Conservation (phyloP, 2,888 invertebrate genomes). For the Ptilodon capucinus region DNA sequence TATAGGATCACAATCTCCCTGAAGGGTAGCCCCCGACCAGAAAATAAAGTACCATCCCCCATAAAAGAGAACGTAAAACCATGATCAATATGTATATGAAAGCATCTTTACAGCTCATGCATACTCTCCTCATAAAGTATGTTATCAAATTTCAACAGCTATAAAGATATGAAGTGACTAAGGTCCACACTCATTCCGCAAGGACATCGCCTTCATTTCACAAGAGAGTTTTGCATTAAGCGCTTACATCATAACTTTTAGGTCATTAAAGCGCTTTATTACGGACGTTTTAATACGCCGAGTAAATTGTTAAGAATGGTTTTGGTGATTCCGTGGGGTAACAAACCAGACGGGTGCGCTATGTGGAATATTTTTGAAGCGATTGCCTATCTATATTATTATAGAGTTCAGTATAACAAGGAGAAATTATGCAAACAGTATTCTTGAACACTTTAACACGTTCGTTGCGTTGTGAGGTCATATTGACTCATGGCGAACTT, state of each 20-base stretch:
- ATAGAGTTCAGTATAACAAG: too few relatives aligned
- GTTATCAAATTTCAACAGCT: conserved; percentile 34
- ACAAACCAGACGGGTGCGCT: too few relatives aligned
- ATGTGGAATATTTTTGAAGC: too few relatives aligned
- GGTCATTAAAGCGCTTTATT: not conserved
- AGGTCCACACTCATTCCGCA: not conserved
- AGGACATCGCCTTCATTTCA: conserved; percentile 9
- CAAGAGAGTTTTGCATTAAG: conserved; percentile 14
- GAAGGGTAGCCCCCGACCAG: not conserved
- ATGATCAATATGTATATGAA: conserved; percentile 2
- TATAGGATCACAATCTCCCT: too few relatives aligned
- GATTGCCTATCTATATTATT: too few relatives aligned
- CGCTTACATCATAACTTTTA: conserved; percentile 15
- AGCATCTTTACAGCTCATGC: conserved; percentile 9
- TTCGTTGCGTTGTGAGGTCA: too few relatives aligned
- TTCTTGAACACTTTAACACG: too few relatives aligned
- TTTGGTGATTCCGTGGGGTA: not conserved
- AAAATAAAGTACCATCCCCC: not conserved
- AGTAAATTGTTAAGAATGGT: not conserved
- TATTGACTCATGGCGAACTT: too few relatives aligned
- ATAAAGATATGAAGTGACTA: conserved; percentile 33
- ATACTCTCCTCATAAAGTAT: conserved; percentile 9
- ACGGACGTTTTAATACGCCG: not conserved
- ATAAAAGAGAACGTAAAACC: conserved; percentile 1
- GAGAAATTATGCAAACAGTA: too few relatives aligned